A percentile compares a stretch with the other conserved stretches of the same genome.
Conservation (phyloP, 2,797 vertebrate genomes). For the Ptychobarbus kaznakovi region DNA sequence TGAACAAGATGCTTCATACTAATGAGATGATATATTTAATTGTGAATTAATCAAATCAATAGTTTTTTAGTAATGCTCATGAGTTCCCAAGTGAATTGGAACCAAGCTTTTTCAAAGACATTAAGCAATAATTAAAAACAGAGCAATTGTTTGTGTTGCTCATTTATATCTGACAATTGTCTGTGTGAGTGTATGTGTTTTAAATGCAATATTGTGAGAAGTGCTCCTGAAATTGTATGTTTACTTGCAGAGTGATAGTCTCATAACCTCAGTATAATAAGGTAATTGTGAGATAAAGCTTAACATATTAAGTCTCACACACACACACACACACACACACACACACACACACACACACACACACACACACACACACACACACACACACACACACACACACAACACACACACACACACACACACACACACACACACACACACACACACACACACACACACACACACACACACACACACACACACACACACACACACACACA, state of each 20-base stretch:
- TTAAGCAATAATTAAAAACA: neutral
- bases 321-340: neutral
- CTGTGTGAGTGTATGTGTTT: neutral
- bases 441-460: too few species aligned
- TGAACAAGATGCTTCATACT: neutral
- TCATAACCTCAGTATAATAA: neutral
- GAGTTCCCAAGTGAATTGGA: neutral
- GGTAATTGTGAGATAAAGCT: neutral
- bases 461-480: neutral
- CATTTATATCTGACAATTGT: neutral
- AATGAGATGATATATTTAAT: conserved; percentile 3
- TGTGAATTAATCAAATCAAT: neutral
- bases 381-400: neutral
- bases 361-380: neutral
- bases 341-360: neutral
- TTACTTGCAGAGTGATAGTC: neutral
- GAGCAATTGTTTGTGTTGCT: neutral
- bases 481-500: too few species aligned
- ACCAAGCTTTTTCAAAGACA: neutral
- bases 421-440: neutral
- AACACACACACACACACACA: neutral
- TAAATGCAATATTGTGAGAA: neutral
- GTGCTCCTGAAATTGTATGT: neutral
- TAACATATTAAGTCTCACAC: neutral
- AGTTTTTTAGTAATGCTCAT: conserved; percentile 3